Evolutionary conservation across 92 coral and sea anemone species (phyloP), one percentile per base, ranked within the genome.

Genomic region (Zoanthus solanderi): DNA sequence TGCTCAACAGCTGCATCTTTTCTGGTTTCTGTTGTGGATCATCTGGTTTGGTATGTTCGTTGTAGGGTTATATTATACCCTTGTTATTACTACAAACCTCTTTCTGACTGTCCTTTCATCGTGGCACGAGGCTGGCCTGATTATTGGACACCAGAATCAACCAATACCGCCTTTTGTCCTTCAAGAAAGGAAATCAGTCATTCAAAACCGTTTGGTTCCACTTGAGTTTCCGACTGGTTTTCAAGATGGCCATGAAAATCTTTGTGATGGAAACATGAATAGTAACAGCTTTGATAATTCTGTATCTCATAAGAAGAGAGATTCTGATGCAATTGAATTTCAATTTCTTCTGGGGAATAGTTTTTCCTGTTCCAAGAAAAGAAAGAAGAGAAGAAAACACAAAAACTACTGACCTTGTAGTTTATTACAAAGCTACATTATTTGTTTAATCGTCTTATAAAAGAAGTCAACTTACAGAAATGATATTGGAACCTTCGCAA

Each of bases 21-120:
- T 79, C 30, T 11, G 37, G 53, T n/a, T 79, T 30, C 15, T 63
- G 29, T n/a, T 79, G 18, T 63, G 60, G 18, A 6, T 23, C 17
- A 18, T 79, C 74, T 79, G 84, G 84, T 0, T 7, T 79, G 84
- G 57, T 44, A 79, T 79, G 84, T 29, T 79, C 18, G 0, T 63
- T 54, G 28, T 7, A 15, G 73, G 73, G 42, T 29, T 42, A 45
- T 18, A 79, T 9, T 79, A 61, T 30, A 61, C 58, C 2, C 56
- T 63, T 37, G 17, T 37, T 44, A n/a, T 79, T 65, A 13, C 68
- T 10, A 7, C 29, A 9, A 32, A 45, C 7, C 46, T 42, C 44
- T 54, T 65, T 31, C 42, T 44, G 9, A 42, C 84, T 3, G 58
- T 80, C 16, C 7, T 61, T 18, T 10, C 34, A 44, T n/a, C 29